Percentiles rank a stretch among this genome's conserved stretches.
These are phyloP conservation scores for Dysidea cf. avara DNA, from an alignment of 37 sponge, comb jelly and placozoan species.

Conservation along the genomic window DNA sequence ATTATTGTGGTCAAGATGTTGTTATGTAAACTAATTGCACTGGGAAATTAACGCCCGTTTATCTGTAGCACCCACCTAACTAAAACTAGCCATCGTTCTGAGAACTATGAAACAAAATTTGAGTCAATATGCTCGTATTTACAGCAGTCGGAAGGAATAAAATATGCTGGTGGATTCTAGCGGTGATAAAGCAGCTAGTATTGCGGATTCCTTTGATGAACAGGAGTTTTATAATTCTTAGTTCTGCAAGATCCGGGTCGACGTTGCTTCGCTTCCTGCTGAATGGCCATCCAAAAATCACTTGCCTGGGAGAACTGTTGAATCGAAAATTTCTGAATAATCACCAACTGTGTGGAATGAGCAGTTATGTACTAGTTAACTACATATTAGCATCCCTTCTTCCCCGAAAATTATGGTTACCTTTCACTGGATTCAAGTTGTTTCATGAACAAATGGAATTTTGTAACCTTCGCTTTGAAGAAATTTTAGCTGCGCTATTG, in stretches of 20 bases:
- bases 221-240: slow-evolving; percentile 14
- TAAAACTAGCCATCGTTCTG: too few relatives aligned
- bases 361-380: not conserved
- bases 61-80: too few relatives aligned
- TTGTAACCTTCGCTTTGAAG: not conserved
- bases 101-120: too few relatives aligned
- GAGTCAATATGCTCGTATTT: too few relatives aligned
- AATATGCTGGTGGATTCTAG: too few relatives aligned
- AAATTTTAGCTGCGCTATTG: not conserved
- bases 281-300: slow-evolving; percentile 1
- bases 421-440: slow-evolving; percentile 42
- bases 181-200: too few relatives aligned
- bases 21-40: too few relatives aligned
- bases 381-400: not conserved
- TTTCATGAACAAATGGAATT: slow-evolving; percentile 45
- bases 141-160: too few relatives aligned
- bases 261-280: slow-evolving; percentile 6
- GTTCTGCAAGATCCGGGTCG: slow-evolving; percentile 36
- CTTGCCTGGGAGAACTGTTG: slow-evolving; percentile 17
- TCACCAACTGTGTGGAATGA: not conserved
- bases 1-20: too few relatives aligned
- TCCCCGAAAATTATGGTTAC: not conserved
- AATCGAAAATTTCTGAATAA: not conserved
- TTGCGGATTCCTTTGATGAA: slow-evolving; percentile 11
- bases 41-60: too few relatives aligned